Conservation (phyloP, 2,797 vertebrate species). For the Sebastes steindachneri region DNA sequence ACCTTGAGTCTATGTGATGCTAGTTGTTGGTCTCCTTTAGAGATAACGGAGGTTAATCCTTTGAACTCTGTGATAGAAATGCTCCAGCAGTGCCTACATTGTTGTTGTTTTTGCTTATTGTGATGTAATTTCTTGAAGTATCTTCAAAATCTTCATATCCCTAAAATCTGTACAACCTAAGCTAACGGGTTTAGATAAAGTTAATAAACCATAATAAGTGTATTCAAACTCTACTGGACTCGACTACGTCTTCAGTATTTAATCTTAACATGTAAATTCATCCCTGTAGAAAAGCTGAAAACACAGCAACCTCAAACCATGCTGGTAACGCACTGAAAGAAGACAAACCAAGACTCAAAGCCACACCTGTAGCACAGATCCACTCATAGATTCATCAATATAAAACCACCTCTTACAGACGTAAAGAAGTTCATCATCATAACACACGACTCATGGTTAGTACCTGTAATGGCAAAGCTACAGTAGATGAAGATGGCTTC, state of each 20-base stretch:
- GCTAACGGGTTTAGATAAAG: too few species aligned
- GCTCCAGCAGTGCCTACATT: too few species aligned
- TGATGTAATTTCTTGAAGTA: too few species aligned
- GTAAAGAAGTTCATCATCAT: not conserved
- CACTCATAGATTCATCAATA: not conserved
- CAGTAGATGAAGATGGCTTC: slow-evolving; percentile 35
- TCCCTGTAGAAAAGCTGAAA: not conserved
- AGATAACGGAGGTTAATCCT: not conserved
- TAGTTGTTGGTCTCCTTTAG: not conserved
- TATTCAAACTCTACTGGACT: not conserved
- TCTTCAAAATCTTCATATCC: too few species aligned
- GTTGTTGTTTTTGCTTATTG: too few species aligned
- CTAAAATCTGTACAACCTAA: too few species aligned
- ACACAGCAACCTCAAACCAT: slow-evolving; percentile 71
- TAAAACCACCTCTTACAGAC: not conserved
- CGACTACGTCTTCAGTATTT: not conserved
- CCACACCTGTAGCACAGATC: not conserved
- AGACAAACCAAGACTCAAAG: slow-evolving; percentile 16
- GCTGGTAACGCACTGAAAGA: slow-evolving; percentile 26
- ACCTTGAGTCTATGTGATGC: not conserved
- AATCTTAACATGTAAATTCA: not conserved
- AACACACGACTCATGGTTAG: slow-evolving; percentile 31
- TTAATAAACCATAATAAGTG: too few species aligned
- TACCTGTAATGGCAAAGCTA: not conserved
- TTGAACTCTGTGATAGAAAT: too few species aligned